Conservation (phyloP, 2,797 vertebrate genomes). For the Taeniopygia guttata region DNA sequence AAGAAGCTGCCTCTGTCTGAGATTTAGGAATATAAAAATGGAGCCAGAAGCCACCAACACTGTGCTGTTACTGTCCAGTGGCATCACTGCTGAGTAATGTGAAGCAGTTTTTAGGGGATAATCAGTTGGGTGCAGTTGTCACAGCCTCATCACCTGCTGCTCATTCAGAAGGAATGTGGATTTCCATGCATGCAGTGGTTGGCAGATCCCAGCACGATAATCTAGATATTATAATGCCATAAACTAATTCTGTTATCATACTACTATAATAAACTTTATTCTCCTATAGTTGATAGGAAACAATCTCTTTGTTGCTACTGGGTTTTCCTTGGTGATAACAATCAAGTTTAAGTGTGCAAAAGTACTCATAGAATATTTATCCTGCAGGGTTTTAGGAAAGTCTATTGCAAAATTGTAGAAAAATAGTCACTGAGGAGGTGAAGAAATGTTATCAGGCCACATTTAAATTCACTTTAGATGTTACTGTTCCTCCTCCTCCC, state of each 20-base stretch:
- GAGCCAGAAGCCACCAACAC: background rate
- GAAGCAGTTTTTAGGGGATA: conserved; percentile 33
- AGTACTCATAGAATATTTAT: background rate
- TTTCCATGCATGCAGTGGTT: conserved; percentile 35
- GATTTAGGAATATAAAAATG: background rate
- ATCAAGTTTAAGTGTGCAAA: background rate
- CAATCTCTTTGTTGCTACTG: background rate
- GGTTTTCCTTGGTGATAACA: background rate
- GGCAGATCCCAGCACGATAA: conserved; percentile 20
- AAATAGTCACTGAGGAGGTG: background rate
- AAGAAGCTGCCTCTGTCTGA: background rate
- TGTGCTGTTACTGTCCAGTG: conserved; percentile 13
- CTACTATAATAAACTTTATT: conserved; percentile 22
- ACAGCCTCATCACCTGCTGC: conserved; percentile 46
- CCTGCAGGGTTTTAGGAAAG: background rate
- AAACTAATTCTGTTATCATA: conserved; percentile 22
- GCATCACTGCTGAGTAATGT: conserved; percentile 61
- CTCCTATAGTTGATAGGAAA: background rate
- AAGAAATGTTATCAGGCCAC: background rate
- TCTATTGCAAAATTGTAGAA: background rate
- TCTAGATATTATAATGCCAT: background rate
- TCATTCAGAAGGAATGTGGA: conserved; percentile 61
- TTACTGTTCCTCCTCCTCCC: background rate
- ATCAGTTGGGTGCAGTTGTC: conserved; percentile 52
- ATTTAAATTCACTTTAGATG: background rate